Conservation (phyloP, 2,113 vertebrate species). For the Salvelinus alpinus region DNA sequence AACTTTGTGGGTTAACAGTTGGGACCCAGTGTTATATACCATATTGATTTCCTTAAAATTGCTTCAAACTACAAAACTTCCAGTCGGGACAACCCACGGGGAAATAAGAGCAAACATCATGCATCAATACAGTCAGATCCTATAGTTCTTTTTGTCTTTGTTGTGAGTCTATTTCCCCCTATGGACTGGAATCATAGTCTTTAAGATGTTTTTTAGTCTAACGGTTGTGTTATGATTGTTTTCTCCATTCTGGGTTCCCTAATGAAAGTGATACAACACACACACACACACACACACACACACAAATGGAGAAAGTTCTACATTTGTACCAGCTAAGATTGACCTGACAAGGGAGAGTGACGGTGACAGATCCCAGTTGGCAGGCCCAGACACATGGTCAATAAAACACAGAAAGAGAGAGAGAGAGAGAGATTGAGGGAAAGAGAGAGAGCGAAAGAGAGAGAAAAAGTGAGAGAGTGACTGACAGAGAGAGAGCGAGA, state of each 20-base stretch:
- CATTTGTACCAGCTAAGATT: background rate
- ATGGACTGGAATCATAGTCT: background rate
- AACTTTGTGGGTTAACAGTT: no score
- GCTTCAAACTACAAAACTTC: background rate
- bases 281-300: constrained; percentile 13
- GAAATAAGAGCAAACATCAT: background rate
- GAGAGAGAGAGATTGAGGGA: no score
- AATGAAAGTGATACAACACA: background rate
- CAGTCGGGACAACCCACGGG: background rate
- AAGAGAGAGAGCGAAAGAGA: no score
- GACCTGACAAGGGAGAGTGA: background rate
- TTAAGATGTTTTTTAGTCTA: no score
- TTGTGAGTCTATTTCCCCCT: background rate
- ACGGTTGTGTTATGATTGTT: no score
- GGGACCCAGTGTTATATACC: background rate
- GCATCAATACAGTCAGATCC: constrained; percentile 6
- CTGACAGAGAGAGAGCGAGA: no score
- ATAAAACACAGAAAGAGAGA: background rate
- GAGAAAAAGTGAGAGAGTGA: no score
- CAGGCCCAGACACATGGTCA: background rate
- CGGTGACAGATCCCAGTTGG: background rate
- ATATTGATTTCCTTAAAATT: constrained; percentile 8
- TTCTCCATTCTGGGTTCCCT: no score
- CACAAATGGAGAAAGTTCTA: background rate
- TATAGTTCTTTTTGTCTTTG: background rate